A percentile compares a stretch with the other conserved stretches of the same genome.
phyloP scores from a whole-genome alignment of 2,113 vertebrate species.

The Sceloporus undulatus region DNA sequence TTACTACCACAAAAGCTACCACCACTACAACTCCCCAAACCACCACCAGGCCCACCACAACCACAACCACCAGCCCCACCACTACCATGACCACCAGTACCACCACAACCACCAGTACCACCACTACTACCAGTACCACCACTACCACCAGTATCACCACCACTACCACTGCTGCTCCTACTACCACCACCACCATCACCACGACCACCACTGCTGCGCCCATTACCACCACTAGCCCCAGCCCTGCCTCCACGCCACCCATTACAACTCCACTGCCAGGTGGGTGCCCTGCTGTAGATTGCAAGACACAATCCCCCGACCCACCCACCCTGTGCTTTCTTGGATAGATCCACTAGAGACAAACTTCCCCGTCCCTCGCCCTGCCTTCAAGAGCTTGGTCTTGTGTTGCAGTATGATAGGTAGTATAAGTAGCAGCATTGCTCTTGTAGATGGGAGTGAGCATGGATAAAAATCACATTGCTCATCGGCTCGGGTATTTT shows the following conservation, averaged over 20 bases:
- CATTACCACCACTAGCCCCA: rapidly evolving
- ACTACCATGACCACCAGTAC: rapidly evolving
- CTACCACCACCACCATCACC: background rate
- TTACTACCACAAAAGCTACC: constrained; percentile 18
- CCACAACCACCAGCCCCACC: background rate
- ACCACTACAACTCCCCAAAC: background rate
- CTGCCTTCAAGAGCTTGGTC: background rate
- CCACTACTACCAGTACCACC: rapidly evolving
- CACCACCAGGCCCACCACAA: rapidly evolving
- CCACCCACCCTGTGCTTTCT: rapidly evolving
- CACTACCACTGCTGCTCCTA: constrained; percentile 40
- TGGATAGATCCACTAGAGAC: background rate
- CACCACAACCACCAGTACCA: background rate
- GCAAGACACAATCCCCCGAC: background rate
- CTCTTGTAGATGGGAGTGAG: background rate
- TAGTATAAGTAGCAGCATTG: rapidly evolving
- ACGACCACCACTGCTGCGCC: constrained; percentile 44
- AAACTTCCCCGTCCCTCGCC: background rate
- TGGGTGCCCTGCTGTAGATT: constrained; percentile 64
- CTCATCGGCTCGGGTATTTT: rapidly evolving
- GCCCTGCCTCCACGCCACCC: constrained; percentile 22
- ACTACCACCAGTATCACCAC: background rate
- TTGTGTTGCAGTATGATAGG: background rate
- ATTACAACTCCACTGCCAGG: constrained; percentile 70
- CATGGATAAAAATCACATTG: constrained; percentile 68